Evolutionary conservation across 1,140 invertebrate genomes (phyloP).

Genomic region (Drosophila bocki): DNA sequence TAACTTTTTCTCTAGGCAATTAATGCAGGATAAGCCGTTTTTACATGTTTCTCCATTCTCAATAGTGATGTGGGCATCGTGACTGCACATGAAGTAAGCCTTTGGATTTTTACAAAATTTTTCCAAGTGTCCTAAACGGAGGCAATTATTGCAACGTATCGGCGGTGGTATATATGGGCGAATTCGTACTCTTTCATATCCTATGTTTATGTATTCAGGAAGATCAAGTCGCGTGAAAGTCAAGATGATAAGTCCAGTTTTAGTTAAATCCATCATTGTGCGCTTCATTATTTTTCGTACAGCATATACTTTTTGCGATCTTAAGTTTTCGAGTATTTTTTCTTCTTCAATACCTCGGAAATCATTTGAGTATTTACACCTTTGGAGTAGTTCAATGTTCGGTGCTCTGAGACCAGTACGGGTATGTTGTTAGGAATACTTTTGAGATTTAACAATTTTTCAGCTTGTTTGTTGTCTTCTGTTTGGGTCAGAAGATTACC

Average conservation of each 20-base stretch:
- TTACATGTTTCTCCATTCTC: background rate
- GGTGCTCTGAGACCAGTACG: no score
- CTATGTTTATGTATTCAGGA: background rate
- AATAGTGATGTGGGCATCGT: background rate
- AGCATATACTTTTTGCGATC: background rate
- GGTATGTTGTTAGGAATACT: no score
- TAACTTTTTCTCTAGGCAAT: background rate
- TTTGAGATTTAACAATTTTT: no score
- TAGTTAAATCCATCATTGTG: background rate
- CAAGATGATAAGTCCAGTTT: background rate
- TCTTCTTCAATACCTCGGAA: background rate
- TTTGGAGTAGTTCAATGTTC: background rate
- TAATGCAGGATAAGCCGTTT: background rate
- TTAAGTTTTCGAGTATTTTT: background rate
- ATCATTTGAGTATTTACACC: background rate
- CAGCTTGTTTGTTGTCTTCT: no score
- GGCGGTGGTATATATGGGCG: background rate
- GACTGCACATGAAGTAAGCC: background rate
- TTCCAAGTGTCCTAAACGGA: background rate
- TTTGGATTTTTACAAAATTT: background rate
- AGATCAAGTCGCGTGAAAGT: background rate
- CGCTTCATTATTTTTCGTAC: no score
- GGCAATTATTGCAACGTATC: background rate
- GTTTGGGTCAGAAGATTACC: no score
- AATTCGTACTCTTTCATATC: background rate